Conservation (phyloP, 2,113 vertebrate species). For the human (Homo sapiens) region GRCh38 chr2:84527501-84528000, state of each 20-base stretch:
- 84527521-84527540: not conserved
- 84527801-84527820: not conserved
- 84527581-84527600: not conserved
- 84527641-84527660: not conserved
- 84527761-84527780: not conserved
- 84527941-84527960: not conserved
- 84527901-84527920: not conserved
- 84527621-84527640: not conserved
- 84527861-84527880: not conserved
- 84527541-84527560: not conserved
- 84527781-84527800: not conserved
- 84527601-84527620: not conserved
- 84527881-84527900: not conserved
- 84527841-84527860: not conserved
- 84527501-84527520: conserved; percentile 24
- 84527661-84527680: not conserved
- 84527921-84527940: not conserved
- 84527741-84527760: not conserved
- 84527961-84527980: not conserved
- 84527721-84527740: not conserved
- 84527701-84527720: not conserved
- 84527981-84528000: not conserved
- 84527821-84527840: not conserved
- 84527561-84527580: not conserved
- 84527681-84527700: conserved; percentile 24